Percentiles rank a stretch among this genome's conserved stretches.
phyloP scores from a whole-genome alignment of 2,888 invertebrate genomes.

The Polyommatus icarus region DNA sequence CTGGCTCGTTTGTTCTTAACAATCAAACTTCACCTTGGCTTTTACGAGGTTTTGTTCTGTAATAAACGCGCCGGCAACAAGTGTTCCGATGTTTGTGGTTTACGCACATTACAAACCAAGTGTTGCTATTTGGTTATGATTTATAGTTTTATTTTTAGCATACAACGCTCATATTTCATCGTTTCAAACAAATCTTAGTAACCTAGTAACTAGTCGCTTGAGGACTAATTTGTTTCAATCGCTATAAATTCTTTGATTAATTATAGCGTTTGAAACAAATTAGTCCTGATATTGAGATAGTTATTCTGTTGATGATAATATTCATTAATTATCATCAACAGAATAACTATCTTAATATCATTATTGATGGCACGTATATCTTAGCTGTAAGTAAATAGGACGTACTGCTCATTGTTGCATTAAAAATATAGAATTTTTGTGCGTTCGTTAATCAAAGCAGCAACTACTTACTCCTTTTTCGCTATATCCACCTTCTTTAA shows the following conservation, averaged over 20 bases:
- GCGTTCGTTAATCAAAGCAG: background rate
- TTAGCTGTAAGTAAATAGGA: no score
- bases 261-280: no score
- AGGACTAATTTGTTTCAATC: no score
- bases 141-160: background rate
- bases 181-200: background rate
- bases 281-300: no score
- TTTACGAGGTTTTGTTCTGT: slow-evolving; percentile 62
- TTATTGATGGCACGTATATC: no score
- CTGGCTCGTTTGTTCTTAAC: slow-evolving; percentile 52
- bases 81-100: slow-evolving; percentile 55
- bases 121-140: slow-evolving; percentile 16
- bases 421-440: background rate
- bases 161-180: background rate
- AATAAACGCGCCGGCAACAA: slow-evolving; percentile 69
- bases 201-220: background rate
- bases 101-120: slow-evolving; percentile 43
- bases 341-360: no score
- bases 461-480: background rate
- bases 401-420: background rate
- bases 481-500: background rate
- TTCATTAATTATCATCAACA: no score
- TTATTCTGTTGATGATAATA: no score
- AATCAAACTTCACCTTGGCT: slow-evolving; percentile 71
- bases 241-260: no score